phyloP scores from a whole-genome alignment of 2,113 vertebrate species.

The Cynoglossus semilaevis region DNA sequence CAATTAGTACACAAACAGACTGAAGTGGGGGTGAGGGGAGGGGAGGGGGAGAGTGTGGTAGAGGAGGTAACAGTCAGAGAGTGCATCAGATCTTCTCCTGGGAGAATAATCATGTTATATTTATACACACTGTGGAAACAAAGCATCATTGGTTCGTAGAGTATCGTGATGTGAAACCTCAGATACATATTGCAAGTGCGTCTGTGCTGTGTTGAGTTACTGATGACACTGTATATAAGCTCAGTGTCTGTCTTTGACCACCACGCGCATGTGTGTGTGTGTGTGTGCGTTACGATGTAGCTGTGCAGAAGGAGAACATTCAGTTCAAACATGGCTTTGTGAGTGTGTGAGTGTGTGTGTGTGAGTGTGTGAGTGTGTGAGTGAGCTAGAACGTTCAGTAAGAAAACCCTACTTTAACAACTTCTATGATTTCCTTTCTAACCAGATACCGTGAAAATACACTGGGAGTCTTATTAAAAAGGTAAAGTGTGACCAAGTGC shows the following conservation, averaged over 20 bases:
- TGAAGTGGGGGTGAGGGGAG: conserved; percentile 10
- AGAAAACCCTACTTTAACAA: not conserved
- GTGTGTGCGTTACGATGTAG: conserved; percentile 18
- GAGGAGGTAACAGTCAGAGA: conserved; percentile 76
- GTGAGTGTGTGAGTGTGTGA: conserved; percentile 27
- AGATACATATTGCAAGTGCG: conserved; percentile 52
- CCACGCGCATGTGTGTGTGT: not conserved
- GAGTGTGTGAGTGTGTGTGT: not conserved
- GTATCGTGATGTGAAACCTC: conserved; percentile 41
- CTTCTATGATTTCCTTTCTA: no score
- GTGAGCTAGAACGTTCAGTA: conserved; percentile 17
- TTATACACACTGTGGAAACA: conserved; percentile 52
- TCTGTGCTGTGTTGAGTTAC: conserved; percentile 9
- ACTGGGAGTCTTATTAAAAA: no score
- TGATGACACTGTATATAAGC: conserved; percentile 10
- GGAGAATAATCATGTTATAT: conserved; percentile 51
- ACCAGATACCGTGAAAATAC: no score
- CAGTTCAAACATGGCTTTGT: conserved; percentile 58
- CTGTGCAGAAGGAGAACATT: conserved; percentile 57
- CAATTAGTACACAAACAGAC: conserved; percentile 66
- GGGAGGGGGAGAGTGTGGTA: conserved; percentile 8
- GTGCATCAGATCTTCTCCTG: conserved; percentile 49
- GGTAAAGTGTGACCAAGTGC: no score
- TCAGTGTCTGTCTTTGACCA: no score
- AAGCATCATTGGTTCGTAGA: conserved; percentile 52